Conservation (phyloP, 1,140 invertebrate species). For the Coenobita brevimanus region DNA sequence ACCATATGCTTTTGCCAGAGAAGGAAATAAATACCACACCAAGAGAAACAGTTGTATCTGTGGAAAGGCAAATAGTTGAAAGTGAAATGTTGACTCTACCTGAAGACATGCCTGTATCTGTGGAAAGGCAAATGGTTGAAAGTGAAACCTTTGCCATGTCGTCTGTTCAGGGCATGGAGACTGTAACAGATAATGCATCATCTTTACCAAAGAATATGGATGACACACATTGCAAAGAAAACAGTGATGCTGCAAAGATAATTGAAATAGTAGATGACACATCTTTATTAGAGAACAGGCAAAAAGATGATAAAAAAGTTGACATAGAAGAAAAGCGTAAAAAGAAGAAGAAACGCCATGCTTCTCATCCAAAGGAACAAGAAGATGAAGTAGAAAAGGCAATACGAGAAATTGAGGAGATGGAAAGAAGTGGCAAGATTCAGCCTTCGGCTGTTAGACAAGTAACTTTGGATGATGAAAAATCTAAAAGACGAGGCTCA, state of each 20-base stretch:
- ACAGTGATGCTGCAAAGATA: not conserved
- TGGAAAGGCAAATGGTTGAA: no score
- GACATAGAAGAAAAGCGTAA: slow-evolving; percentile 74
- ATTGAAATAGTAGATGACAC: not conserved
- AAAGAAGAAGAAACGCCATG: slow-evolving; percentile 72
- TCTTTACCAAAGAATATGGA: not conserved
- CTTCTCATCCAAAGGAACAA: slow-evolving; percentile 54
- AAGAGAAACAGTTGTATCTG: not conserved
- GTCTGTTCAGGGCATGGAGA: not conserved
- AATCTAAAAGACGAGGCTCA: slow-evolving; percentile 42
- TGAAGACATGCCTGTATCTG: not conserved
- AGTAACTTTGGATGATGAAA: slow-evolving; percentile 35
- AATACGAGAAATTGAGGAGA: slow-evolving; percentile 76
- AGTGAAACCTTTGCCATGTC: no score
- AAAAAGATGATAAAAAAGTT: slow-evolving; percentile 37
- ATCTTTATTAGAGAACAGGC: not conserved
- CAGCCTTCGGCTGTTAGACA: slow-evolving; percentile 38
- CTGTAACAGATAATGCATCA: not conserved
- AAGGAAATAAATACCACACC: no score
- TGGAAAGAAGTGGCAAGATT: slow-evolving; percentile 73
- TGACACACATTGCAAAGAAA: not conserved
- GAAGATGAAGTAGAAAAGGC: slow-evolving; percentile 80
- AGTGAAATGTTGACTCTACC: not conserved
- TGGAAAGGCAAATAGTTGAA: no score
- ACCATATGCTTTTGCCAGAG: no score